Evolutionary conservation across 2,888 invertebrate species (phyloP).

Genomic region (Coenonympha arcania): DNA sequence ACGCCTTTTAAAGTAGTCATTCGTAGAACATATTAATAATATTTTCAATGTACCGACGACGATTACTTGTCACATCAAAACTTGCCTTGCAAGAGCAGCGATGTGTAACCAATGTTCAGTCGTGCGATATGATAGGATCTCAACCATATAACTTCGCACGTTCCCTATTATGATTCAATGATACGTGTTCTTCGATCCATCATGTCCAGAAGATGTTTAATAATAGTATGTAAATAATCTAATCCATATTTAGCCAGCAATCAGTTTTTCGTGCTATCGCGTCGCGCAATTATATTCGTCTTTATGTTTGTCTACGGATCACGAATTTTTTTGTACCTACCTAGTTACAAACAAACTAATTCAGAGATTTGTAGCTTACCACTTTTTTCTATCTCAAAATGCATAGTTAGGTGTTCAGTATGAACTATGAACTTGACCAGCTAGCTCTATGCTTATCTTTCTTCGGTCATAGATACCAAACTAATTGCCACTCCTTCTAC

Average conservation of each 20-base stretch:
- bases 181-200: neutral
- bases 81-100: conserved; percentile 19
- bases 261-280: neutral
- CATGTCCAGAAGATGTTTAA: neutral
- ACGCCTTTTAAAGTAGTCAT: neutral
- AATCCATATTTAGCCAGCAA: neutral
- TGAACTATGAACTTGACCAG: no score
- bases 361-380: no score
- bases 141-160: conserved; percentile 9
- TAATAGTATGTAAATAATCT: no score
- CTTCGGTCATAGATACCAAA: no score
- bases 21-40: conserved; percentile 10
- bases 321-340: no score
- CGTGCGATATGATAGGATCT: conserved; percentile 29
- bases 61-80: conserved; percentile 26
- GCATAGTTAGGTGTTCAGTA: no score
- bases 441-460: no score
- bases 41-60: conserved; percentile 5
- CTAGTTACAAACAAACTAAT: no score
- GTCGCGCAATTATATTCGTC: neutral
- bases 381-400: no score
- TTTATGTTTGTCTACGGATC: no score
- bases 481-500: no score
- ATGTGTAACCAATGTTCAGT: conserved; percentile 26
- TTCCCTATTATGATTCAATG: conserved; percentile 10